Base-by-base conservation (phyloP, 2,888 invertebrate species). In the Sclerodermus sp. region DNA sequence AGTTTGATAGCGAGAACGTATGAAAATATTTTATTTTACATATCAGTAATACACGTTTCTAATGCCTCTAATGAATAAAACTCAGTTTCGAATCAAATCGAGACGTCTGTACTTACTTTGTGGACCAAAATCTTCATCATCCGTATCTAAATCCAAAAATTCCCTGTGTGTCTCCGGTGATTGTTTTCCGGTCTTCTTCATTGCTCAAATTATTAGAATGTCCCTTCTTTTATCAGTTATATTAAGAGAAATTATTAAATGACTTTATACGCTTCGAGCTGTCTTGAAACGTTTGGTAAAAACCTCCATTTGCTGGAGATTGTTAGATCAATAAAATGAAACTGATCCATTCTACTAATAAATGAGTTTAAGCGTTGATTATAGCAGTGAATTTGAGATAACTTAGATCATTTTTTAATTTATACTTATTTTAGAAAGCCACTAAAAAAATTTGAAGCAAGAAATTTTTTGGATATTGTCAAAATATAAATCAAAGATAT, bases 91-190 rank as follows among this genome's bases (percentile, higher is more conserved):
- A n/a, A n/a, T n/a, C n/a, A n/a, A n/a, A n/a, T n/a, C n/a, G n/a
- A n/a, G n/a, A n/a, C n/a, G n/a, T n/a, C n/a, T 23, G 8, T 23
- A 23, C 42, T 42, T 53, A 76, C 77, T 76, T 67, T 72, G 73
- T 43, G 60, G 62, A 36, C 70, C 76, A 53, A 72, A 73, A 45
- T 75, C 75, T 56, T 77, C 77, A 50, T 77, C 76, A 23, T 77
- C 76, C 0, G 75, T 74, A 29, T 77, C 73, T 71, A 77, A 73
- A 47, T 77, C 76, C 44, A 77, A 61, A 50, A 73, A 77, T 47
- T 77, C 76, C 32, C 76, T 59, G 53, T 73, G 67, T 29, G 50
- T 42, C 47, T 67, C 70, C 12, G 60, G 18, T 6, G 56, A 29
- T 2, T 46, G 34, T 49, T 74, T 76, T 17, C 74, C 73, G 1